phyloP scores from a whole-genome alignment of 1,140 invertebrate species.

The Mesaphorura yosii region DNA sequence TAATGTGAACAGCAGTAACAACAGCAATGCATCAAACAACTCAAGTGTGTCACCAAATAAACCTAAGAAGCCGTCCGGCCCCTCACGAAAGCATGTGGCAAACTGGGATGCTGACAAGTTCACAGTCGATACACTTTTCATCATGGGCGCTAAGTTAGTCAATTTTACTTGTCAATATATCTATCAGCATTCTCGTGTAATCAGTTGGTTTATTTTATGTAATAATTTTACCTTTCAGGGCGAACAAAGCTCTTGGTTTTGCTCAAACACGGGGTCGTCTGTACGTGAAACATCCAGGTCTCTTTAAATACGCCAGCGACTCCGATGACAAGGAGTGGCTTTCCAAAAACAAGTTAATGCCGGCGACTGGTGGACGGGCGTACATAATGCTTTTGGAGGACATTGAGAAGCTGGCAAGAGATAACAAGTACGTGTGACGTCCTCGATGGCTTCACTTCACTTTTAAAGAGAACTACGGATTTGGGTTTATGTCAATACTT shows the following conservation, averaged over 20 bases:
- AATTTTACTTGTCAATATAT: constrained; percentile 1
- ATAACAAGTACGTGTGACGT: constrained; percentile 27
- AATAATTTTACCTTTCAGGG: constrained; percentile 36
- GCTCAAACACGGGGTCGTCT: constrained; percentile 59
- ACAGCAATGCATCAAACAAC: constrained; percentile 9
- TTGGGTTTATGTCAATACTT: neutral
- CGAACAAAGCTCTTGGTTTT: constrained; percentile 61
- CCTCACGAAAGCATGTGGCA: constrained; percentile 40
- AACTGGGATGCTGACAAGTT: constrained; percentile 65
- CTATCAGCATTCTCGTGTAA: neutral
- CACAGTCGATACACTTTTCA: constrained; percentile 55
- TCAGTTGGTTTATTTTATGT: constrained; percentile 1
- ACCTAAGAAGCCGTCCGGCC: constrained; percentile 34
- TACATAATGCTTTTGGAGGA: constrained; percentile 70
- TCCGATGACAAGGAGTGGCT: constrained; percentile 73
- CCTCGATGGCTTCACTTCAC: neutral
- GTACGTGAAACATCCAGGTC: constrained; percentile 63
- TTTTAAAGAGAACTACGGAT: no score
- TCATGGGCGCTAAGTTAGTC: constrained; percentile 59
- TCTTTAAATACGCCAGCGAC: constrained; percentile 65
- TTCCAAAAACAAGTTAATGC: constrained; percentile 58
- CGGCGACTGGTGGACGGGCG: constrained; percentile 62
- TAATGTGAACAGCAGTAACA: constrained; percentile 17
- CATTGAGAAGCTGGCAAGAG: constrained; percentile 53
- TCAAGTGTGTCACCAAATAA: constrained; percentile 21